Conservation (phyloP, 2,888 invertebrate species). For the Drosophila imparisetae region DNA sequence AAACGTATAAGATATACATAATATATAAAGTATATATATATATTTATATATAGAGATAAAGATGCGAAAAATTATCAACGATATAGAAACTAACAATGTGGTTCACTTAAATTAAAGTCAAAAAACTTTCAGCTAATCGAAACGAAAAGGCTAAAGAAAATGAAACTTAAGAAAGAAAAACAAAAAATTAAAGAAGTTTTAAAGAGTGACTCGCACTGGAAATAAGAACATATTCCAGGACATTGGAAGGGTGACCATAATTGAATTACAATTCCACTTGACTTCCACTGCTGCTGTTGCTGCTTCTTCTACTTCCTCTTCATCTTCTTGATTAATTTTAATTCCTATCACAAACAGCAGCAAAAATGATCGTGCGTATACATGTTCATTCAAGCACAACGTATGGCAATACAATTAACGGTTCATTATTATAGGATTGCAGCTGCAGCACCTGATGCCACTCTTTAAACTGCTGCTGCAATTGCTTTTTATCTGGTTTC, state of each 20-base stretch:
- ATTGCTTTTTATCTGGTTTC: conserved; percentile 27
- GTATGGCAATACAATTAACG: conserved; percentile 97
- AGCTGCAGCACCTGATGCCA: conserved; percentile 95
- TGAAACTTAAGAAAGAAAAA: conserved; percentile 8
- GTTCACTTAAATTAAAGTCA: conserved; percentile 14
- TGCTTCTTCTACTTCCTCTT: neutral
- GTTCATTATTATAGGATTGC: conserved; percentile 90
- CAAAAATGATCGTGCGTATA: neutral
- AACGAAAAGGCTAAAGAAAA: neutral
- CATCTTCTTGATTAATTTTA: neutral
- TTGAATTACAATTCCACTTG: conserved; percentile 12
- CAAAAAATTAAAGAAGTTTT: conserved; percentile 2
- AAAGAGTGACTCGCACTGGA: conserved; percentile 18
- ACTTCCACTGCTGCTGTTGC: neutral
- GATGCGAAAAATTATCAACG: conserved; percentile 30
- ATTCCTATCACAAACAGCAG: conserved; percentile 4
- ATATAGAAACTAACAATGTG: conserved; percentile 30
- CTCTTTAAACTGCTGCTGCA: conserved; percentile 89
- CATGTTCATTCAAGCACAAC: conserved; percentile 93
- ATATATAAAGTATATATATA: conserved; percentile 16
- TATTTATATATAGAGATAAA: conserved; percentile 13
- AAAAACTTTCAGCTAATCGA: conserved; percentile 3
- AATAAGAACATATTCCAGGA: conserved; percentile 3
- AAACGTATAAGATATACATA: conserved; percentile 21
- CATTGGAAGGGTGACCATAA: conserved; percentile 4